Conservation (phyloP, 1,140 invertebrate species). For the Phthorimaea operculella region DNA sequence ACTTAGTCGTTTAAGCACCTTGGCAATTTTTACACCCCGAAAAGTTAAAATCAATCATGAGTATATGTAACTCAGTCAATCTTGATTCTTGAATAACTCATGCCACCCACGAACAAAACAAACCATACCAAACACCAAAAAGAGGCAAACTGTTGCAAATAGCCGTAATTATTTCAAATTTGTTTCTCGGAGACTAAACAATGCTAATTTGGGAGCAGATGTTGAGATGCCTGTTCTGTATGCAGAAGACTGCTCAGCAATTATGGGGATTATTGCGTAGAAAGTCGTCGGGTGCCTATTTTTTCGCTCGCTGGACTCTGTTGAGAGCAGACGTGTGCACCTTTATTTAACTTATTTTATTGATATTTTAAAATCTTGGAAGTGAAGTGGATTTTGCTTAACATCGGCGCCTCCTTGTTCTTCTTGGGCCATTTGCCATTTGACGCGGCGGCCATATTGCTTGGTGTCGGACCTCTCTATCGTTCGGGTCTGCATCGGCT, state of each 20-base stretch:
- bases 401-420: background rate
- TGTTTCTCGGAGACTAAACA: background rate
- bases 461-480: background rate
- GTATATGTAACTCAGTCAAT: no score
- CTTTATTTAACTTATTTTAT: no score
- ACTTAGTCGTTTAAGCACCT: no score
- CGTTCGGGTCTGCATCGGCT: no score
- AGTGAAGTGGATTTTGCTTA: background rate
- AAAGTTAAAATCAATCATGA: no score
- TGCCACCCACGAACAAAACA: background rate
- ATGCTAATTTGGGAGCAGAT: background rate
- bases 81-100: no score
- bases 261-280: background rate
- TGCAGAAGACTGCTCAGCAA: background rate
- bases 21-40: no score
- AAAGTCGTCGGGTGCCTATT: background rate
- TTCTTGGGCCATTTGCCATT: background rate
- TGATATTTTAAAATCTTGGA: no score
- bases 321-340: no score
- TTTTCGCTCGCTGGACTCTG: no score
- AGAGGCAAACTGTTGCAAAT: background rate
- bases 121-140: background rate
- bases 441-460: conserved; percentile 1
- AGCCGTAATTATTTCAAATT: conserved; percentile 1
- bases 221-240: background rate